Base-by-base conservation (phyloP, 2,113 vertebrate genomes). In the Nannospalax galili region DNA sequence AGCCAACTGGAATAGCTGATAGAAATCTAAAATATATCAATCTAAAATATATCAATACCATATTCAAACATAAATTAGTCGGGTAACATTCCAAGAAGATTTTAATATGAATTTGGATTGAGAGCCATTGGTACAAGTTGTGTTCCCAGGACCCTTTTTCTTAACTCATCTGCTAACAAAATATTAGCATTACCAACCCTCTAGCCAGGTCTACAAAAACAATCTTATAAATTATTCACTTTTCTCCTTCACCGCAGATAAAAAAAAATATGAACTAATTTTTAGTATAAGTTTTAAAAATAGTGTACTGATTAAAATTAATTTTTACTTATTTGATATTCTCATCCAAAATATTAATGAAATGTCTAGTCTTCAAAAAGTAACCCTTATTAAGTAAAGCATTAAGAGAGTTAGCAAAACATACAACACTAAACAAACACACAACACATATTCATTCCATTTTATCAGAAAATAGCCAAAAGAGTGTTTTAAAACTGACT, bases 381-480 rank as follows among this genome's bases (percentile, higher is more conserved):
- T 40, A 48, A 45, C 30, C 30, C 85, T 95, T 52, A 88, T 84
- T 85, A 90, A 14, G 19, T 20, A 94, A 3, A 32, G 4, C 40
- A 90, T 64, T n/a, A 84, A 87, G 20, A 65, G 60, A 88, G 90
- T 90, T 16, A 93, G 32, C 17, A 93, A 40, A 88, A 7, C 56
- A 95, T 73, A 91, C 11, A 74, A 77, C 32, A 52, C 48, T 52
- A 52, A 52, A 52, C 48, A 40, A 88, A 7, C 56, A 95, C 67
- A 91, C 11, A 84, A 86, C 58, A 80, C 4, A 84, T 22, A 91
- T 9, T 67, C n/a, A 91, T 9, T 67, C n/a, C 35, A 92, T 8
- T 40, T 84, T 77, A 85, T 67, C 70, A 94, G 93, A 84, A 89
- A 94, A 92, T 56, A 92, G 17, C 82, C 48, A 91, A 88, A 92